Conservation (phyloP, 2,797 vertebrate genomes). For the Anguilla obscura region DNA sequence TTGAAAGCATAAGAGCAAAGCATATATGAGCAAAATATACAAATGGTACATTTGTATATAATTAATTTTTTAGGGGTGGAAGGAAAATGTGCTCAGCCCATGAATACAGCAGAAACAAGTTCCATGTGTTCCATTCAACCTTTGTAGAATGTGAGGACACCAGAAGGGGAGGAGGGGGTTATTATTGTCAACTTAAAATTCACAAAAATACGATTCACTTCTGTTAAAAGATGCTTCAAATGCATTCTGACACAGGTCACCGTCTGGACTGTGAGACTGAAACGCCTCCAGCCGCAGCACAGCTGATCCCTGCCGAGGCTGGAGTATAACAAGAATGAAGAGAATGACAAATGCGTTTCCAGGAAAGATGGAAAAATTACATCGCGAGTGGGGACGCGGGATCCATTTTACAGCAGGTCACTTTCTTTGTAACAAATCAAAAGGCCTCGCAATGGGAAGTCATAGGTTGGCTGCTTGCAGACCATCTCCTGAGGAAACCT, state of each 20-base stretch:
- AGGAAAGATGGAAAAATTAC: conserved; percentile 59
- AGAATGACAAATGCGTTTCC: conserved; percentile 47
- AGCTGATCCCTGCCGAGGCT: conserved; percentile 35
- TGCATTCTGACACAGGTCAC: conserved; percentile 3
- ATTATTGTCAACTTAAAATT: not conserved
- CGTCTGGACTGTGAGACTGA: conserved; percentile 17
- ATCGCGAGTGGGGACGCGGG: conserved; percentile 49
- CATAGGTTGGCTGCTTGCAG: not conserved
- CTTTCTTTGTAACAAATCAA: conserved; percentile 53
- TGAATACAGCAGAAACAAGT: not conserved
- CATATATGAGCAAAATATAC: not conserved
- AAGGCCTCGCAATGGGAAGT: conserved; percentile 30
- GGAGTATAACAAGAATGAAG: conserved; percentile 47
- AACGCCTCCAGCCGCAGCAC: conserved; percentile 13
- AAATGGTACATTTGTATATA: not conserved
- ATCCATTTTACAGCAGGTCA: conserved; percentile 55
- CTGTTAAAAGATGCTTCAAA: not conserved
- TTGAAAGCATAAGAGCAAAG: not conserved
- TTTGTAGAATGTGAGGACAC: not conserved
- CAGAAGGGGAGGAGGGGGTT: not conserved
- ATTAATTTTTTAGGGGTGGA: not conserved
- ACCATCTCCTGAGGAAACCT: not conserved
- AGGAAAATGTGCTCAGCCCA: not conserved
- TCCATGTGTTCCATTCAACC: not conserved
- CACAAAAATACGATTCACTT: not conserved